Evolutionary conservation across 1,140 invertebrate genomes (phyloP).

Genomic region (Scylla paramamosain): DNA sequence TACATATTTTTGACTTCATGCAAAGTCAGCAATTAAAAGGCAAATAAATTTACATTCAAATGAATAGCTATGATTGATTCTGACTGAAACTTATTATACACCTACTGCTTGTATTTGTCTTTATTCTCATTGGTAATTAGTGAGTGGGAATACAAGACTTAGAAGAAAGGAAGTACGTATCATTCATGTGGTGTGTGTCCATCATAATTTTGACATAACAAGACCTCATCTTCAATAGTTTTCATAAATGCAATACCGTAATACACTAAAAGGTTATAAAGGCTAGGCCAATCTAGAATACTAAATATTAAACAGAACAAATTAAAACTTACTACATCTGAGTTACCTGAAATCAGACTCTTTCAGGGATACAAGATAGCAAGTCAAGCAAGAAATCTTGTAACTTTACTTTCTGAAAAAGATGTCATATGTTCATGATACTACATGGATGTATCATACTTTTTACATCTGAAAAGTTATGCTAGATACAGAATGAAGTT

Average conservation of each 20-base stretch:
- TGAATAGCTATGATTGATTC: background rate
- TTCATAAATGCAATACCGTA: background rate
- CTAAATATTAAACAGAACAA: background rate
- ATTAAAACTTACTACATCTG: background rate
- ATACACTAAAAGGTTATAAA: background rate
- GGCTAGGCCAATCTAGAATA: background rate
- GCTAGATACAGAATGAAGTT: background rate
- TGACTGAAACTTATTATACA: background rate
- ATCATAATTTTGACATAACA: background rate
- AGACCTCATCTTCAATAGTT: background rate
- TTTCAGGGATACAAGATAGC: background rate
- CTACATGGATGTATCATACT: background rate
- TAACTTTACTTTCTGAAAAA: background rate
- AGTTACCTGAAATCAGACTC: background rate
- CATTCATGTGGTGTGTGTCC: background rate
- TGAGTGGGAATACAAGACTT: background rate
- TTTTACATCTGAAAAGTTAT: background rate
- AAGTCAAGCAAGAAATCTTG: background rate
- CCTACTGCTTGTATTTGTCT: background rate
- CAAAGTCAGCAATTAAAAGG: background rate
- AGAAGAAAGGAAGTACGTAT: background rate
- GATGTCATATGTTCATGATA: background rate
- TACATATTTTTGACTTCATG: background rate
- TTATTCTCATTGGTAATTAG: background rate
- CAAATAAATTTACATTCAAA: slow-evolving; percentile 25